These are phyloP conservation scores for Discoglossus pictus DNA, from an alignment of 2,797 vertebrate genomes.

Conservation along the genomic window DNA sequence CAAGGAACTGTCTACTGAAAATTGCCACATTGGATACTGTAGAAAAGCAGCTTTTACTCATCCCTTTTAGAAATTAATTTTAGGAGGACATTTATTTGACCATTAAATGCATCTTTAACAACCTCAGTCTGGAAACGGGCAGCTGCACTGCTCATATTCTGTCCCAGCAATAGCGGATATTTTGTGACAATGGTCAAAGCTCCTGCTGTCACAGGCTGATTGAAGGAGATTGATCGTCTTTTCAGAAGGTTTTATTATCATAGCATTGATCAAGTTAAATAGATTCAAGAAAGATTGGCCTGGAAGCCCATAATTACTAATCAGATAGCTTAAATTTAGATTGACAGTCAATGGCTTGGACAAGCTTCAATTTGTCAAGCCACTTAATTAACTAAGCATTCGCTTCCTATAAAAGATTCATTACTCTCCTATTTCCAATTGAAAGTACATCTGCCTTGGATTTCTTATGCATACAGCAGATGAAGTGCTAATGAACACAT, in stretches of 20 bases:
- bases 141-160: not conserved
- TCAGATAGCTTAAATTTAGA: slow-evolving; percentile 24
- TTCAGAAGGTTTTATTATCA: slow-evolving; percentile 7
- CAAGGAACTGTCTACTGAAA: too few species aligned
- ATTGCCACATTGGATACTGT: too few species aligned
- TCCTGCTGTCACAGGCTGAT: not conserved
- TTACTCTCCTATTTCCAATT: too few species aligned
- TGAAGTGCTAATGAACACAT: too few species aligned
- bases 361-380: slow-evolving; percentile 2
- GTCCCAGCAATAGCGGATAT: too few species aligned
- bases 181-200: not conserved
- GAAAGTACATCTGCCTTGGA: too few species aligned
- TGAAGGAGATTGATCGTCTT: not conserved
- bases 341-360: slow-evolving; percentile 1
- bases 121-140: too few species aligned
- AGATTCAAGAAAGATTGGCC: not conserved
- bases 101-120: too few species aligned
- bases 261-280: slow-evolving; percentile 6
- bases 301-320: slow-evolving; percentile 10
- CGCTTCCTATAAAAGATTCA: not conserved
- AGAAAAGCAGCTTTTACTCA: too few species aligned
- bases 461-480: too few species aligned
- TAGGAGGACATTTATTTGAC: too few species aligned
- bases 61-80: too few species aligned
- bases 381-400: not conserved